These are phyloP conservation scores for Romanogobio albipinnatus DNA, from an alignment of 2,113 vertebrate genomes.

Conservation along the genomic window DNA sequence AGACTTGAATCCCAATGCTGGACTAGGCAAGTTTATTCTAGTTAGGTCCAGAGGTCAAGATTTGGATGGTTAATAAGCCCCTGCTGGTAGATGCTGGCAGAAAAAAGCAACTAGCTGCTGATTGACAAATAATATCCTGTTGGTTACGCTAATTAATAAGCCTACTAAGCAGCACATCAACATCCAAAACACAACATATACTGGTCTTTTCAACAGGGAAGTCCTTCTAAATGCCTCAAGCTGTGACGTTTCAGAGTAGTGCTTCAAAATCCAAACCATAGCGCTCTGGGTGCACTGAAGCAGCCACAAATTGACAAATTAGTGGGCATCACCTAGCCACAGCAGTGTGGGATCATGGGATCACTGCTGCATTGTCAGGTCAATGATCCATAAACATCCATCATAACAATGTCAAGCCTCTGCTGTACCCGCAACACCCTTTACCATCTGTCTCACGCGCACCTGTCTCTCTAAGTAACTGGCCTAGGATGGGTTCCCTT, in stretches of 20 bases:
- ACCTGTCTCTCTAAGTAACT: neutral
- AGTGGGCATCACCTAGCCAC: neutral
- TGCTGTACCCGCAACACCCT: conserved; percentile 18
- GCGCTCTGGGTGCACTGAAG: conserved; percentile 5
- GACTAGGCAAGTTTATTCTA: neutral
- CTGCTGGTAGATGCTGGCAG: neutral
- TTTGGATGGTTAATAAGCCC: neutral
- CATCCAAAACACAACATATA: neutral
- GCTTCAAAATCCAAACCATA: neutral
- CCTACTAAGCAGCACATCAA: neutral
- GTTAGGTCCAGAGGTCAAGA: neutral
- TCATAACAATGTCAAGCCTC: conserved; percentile 31
- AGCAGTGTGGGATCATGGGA: conserved; percentile 22
- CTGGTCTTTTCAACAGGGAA: neutral
- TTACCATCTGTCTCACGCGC: conserved; percentile 3
- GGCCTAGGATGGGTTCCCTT: conserved; percentile 21
- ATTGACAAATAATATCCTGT: neutral
- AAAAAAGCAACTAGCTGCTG: neutral
- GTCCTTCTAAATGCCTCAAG: neutral
- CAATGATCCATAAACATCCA: conserved; percentile 28
- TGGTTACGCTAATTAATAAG: neutral
- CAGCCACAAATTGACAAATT: conserved; percentile 26
- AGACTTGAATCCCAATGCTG: too few relatives aligned
- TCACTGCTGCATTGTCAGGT: conserved; percentile 33
- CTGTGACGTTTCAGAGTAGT: neutral